Conservation (phyloP, 1,140 invertebrate genomes). For the Littorina saxatilis region DNA sequence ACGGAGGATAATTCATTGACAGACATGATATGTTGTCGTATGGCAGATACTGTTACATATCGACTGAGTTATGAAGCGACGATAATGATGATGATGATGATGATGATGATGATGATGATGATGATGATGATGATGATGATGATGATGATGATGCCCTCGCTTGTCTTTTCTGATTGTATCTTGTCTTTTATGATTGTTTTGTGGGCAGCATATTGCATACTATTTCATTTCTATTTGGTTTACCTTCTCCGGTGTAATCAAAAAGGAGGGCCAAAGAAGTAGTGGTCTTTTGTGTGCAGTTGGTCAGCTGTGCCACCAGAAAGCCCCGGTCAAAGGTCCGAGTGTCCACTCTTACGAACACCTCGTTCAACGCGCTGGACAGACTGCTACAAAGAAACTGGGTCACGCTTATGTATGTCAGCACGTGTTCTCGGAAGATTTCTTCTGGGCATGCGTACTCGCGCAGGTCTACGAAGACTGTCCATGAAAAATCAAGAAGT, state of each 20-base stretch:
- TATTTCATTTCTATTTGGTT: too few relatives aligned
- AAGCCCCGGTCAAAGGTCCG: conserved; percentile 18
- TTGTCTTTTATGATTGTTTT: too few relatives aligned
- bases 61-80: too few relatives aligned
- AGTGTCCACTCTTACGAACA: conserved; percentile 14
- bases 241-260: conserved; percentile 45
- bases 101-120: too few relatives aligned
- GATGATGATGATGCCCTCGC: too few relatives aligned
- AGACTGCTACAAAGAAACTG: neutral
- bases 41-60: too few relatives aligned
- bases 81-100: too few relatives aligned
- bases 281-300: conserved; percentile 24
- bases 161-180: too few relatives aligned
- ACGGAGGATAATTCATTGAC: too few relatives aligned
- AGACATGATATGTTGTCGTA: too few relatives aligned
- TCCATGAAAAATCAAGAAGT: neutral
- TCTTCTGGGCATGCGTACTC: conserved; percentile 34
- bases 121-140: too few relatives aligned
- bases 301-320: conserved; percentile 20
- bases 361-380: neutral
- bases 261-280: conserved; percentile 39
- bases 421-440: conserved; percentile 16
- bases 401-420: conserved; percentile 30
- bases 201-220: too few relatives aligned
- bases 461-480: conserved; percentile 19